These are phyloP conservation scores for Bathynomus jamesi DNA, from an alignment of 1,140 invertebrate species.

Conservation along the genomic window DNA sequence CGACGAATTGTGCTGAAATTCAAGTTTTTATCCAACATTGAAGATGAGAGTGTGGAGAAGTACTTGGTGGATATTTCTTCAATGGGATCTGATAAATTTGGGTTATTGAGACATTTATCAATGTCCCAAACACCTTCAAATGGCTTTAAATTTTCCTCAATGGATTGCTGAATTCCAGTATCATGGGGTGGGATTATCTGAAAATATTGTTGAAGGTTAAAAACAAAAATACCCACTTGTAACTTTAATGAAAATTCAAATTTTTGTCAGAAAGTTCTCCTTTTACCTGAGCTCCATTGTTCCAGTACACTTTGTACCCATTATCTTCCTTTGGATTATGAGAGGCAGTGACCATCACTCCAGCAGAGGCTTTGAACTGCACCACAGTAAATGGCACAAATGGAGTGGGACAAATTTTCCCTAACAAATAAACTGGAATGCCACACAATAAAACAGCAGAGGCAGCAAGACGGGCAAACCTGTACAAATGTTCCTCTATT, in stretches of 20 bases:
- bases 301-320: constrained; percentile 97
- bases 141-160: constrained; percentile 68
- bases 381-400: constrained; percentile 78
- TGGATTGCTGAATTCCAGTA: constrained; percentile 70
- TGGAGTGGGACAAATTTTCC: constrained; percentile 78
- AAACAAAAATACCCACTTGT: too few species aligned
- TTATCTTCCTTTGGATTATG: constrained; percentile 99
- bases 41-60: constrained; percentile 52
- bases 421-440: constrained; percentile 77
- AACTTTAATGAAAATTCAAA: too few species aligned
- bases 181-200: constrained; percentile 90
- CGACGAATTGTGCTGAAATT: constrained; percentile 57
- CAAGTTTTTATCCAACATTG: constrained; percentile 42
- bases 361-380: constrained; percentile 61
- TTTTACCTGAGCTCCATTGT: constrained; percentile 73
- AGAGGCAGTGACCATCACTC: constrained; percentile 95
- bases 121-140: constrained; percentile 58
- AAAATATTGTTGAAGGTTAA: constrained; percentile 12
- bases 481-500: constrained; percentile 41
- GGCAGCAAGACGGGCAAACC: constrained; percentile 85
- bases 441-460: constrained; percentile 67
- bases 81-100: constrained; percentile 47
- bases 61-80: constrained; percentile 56
- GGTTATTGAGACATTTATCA: constrained; percentile 39
- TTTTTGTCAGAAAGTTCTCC: background rate